Conservation (phyloP, 2,797 vertebrate species). For the Spinus olivaceus region DNA sequence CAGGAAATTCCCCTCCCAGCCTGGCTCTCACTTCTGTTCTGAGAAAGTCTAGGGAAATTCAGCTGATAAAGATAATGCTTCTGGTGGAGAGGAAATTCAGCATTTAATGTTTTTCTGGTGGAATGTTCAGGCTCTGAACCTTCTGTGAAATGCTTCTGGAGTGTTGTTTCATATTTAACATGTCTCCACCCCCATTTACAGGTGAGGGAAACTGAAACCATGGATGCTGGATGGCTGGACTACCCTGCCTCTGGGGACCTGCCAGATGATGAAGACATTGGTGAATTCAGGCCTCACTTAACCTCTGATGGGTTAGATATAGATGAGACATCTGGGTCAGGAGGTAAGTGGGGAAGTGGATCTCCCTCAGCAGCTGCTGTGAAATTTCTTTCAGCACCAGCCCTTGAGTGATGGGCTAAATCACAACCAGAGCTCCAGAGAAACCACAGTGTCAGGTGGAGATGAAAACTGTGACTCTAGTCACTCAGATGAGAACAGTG, state of each 20-base stretch:
- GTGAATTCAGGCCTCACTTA: slow-evolving; percentile 10
- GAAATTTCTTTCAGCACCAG: background rate
- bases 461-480: background rate
- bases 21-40: background rate
- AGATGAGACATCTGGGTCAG: slow-evolving; percentile 85
- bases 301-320: slow-evolving; percentile 52
- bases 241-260: slow-evolving; percentile 79
- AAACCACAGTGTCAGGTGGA: background rate
- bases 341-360: slow-evolving; percentile 71
- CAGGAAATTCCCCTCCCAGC: slow-evolving; percentile 31
- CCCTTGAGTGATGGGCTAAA: background rate
- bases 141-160: background rate
- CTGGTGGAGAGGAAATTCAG: background rate
- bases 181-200: slow-evolving; percentile 39
- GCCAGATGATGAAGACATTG: slow-evolving; percentile 74
- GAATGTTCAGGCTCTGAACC: background rate
- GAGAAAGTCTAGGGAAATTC: slow-evolving; percentile 34
- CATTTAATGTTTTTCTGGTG: background rate
- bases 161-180: background rate
- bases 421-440: background rate
- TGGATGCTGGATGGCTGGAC: slow-evolving; percentile 79
- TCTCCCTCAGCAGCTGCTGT: background rate
- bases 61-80: background rate
- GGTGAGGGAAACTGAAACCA: slow-evolving; percentile 94
- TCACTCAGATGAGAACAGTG: background rate